Percentiles rank a stretch among this genome's conserved stretches.
Evolutionary conservation across 2,888 invertebrate genomes (phyloP).

Genomic region (Helicoverpa assulta): DNA sequence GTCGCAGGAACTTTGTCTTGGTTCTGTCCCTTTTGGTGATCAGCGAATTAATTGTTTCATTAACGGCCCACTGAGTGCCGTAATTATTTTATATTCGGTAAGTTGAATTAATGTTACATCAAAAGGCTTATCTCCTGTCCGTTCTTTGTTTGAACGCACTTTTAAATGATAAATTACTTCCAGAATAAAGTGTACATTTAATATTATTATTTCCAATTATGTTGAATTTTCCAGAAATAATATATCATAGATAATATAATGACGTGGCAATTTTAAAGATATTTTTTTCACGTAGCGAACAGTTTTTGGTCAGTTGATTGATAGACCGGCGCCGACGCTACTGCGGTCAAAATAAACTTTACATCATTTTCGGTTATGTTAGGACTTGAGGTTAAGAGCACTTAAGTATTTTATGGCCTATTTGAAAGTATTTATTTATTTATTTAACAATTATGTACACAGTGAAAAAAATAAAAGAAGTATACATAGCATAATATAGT

Average conservation of each 20-base stretch:
- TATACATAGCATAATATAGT: too few species aligned
- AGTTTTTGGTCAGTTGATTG: neutral
- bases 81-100: conserved; percentile 7
- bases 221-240: neutral
- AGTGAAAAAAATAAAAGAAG: too few species aligned
- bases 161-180: neutral
- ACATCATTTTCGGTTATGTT: neutral
- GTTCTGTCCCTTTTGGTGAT: conserved; percentile 12
- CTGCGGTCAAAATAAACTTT: neutral
- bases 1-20: conserved; percentile 15
- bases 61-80: neutral
- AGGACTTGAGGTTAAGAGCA: neutral
- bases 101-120: neutral
- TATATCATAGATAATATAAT: neutral
- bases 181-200: neutral
- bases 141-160: neutral
- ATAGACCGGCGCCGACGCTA: neutral
- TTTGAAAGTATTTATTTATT: too few species aligned
- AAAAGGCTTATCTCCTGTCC: neutral
- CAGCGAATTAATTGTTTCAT: conserved; percentile 12
- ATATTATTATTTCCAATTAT: neutral
- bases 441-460: too few species aligned
- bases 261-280: neutral
- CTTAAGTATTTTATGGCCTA: too few species aligned
- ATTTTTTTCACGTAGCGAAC: neutral